Conservation (phyloP, 1,140 invertebrate species). For the Melanaphis sacchari region DNA sequence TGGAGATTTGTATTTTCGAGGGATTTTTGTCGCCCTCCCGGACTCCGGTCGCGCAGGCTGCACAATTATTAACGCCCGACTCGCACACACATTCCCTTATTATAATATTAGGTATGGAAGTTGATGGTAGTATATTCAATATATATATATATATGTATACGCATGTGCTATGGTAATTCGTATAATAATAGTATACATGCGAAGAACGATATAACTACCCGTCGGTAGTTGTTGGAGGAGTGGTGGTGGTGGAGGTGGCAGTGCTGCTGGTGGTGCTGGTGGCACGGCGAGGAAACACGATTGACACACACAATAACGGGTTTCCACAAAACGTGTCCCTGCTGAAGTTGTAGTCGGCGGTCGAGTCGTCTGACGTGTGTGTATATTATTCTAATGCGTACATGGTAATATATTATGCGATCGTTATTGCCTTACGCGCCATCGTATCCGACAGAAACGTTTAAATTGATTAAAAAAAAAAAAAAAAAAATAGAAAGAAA, state of each 20-base stretch:
- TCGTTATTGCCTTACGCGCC: slow-evolving; percentile 46
- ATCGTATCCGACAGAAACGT: slow-evolving; percentile 51
- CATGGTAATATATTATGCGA: slow-evolving; percentile 51
- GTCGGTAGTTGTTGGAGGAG: not conserved
- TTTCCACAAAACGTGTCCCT: slow-evolving; percentile 48
- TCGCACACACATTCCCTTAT: not conserved
- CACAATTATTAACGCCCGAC: not conserved
- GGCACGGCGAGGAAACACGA: not conserved
- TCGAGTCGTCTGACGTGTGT: not conserved
- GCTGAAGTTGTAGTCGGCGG: not conserved
- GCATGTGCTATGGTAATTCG: not conserved
- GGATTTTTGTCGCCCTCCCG: slow-evolving; percentile 8
- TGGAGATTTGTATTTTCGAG: not conserved
- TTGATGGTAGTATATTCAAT: too few species aligned
- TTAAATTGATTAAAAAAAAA: slow-evolving; percentile 57
- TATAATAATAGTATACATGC: not conserved
- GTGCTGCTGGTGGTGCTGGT: not conserved
- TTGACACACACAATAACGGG: slow-evolving; percentile 47
- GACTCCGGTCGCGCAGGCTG: not conserved
- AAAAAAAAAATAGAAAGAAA: slow-evolving; percentile 20
- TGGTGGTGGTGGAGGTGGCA: too few species aligned
- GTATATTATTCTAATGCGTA: not conserved
- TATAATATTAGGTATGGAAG: too few species aligned
- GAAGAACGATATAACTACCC: not conserved
- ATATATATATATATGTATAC: not conserved